A percentile compares a stretch with the other conserved stretches of the same genome.
These are phyloP conservation scores for Zenarchopterus dispar DNA, from an alignment of 2,797 vertebrate species.

Conservation along the genomic window DNA sequence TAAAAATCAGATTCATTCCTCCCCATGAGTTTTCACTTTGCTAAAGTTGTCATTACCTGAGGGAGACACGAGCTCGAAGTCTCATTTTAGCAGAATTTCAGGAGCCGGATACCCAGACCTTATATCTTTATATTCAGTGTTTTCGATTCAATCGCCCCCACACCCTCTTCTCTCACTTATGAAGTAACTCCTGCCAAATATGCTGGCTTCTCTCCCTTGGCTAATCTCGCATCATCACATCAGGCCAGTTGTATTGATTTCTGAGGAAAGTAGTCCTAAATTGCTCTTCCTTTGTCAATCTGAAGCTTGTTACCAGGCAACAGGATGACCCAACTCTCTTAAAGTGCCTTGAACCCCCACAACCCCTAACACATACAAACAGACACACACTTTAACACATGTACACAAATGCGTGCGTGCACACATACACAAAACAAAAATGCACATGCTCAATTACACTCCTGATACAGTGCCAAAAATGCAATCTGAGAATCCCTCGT, in stretches of 20 bases:
- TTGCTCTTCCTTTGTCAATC: constrained; percentile 87
- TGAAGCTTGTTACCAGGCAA: constrained; percentile 85
- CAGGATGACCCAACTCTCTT: constrained; percentile 75
- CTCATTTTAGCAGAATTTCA: constrained; percentile 70
- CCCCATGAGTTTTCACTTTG: constrained; percentile 73
- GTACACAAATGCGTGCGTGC: constrained; percentile 1
- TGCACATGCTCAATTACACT: constrained; percentile 63
- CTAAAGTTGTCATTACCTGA: constrained; percentile 73
- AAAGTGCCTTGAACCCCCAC: constrained; percentile 32
- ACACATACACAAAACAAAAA: constrained; percentile 18
- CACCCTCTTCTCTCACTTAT: constrained; percentile 70
- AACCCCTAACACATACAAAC: constrained; percentile 15
- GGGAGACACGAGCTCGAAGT: constrained; percentile 62
- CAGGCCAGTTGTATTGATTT: constrained; percentile 90
- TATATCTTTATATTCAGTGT: constrained; percentile 74
- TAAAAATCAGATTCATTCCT: constrained; percentile 68
- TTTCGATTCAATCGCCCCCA: constrained; percentile 76
- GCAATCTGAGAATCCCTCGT: constrained; percentile 71
- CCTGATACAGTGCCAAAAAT: constrained; percentile 74
- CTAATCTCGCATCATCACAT: constrained; percentile 88
- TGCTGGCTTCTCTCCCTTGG: constrained; percentile 79
- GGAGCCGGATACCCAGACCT: constrained; percentile 54
- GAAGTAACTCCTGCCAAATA: constrained; percentile 75
- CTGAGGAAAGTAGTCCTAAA: constrained; percentile 82
- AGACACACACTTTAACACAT: background rate